Conservation (phyloP, 2,113 vertebrate genomes). For the Alexandromys fortis region DNA sequence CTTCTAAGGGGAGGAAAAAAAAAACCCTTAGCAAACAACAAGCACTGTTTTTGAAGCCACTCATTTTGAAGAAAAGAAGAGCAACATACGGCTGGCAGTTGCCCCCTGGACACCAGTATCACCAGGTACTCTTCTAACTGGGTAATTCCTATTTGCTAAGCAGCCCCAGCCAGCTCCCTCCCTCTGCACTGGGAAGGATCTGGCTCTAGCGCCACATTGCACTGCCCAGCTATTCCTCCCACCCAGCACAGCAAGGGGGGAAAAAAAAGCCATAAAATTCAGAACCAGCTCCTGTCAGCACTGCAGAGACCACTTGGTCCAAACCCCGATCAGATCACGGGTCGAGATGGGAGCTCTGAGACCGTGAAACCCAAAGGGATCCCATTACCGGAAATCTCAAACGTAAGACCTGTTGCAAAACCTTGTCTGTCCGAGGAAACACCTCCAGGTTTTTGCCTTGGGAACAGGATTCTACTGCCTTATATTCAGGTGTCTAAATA, state of each 20-base stretch:
- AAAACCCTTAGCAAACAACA: neutral
- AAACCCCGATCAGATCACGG: neutral
- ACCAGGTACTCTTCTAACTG: conserved; percentile 18
- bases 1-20: neutral
- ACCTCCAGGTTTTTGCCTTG: conserved; percentile 36
- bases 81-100: neutral
- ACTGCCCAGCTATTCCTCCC: conserved; percentile 48
- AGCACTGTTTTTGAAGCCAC: neutral
- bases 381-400: neutral
- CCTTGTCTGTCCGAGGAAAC: neutral
- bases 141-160: conserved; percentile 59
- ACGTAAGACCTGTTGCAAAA: conserved; percentile 85
- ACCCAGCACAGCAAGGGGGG: conserved; percentile 12
- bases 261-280: conserved; percentile 65
- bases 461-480: conserved; percentile 19
- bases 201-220: neutral
- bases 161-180: conserved; percentile 11
- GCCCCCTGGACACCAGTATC: conserved; percentile 58
- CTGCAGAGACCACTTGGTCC: conserved; percentile 21
- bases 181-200: conserved; percentile 28
- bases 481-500: neutral
- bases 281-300: conserved; percentile 59
- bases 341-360: rapidly evolving
- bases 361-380: neutral
- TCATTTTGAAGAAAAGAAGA: neutral